These are phyloP conservation scores for Harpagifer antarcticus DNA, from an alignment of 2,797 vertebrate species.

Conservation along the genomic window DNA sequence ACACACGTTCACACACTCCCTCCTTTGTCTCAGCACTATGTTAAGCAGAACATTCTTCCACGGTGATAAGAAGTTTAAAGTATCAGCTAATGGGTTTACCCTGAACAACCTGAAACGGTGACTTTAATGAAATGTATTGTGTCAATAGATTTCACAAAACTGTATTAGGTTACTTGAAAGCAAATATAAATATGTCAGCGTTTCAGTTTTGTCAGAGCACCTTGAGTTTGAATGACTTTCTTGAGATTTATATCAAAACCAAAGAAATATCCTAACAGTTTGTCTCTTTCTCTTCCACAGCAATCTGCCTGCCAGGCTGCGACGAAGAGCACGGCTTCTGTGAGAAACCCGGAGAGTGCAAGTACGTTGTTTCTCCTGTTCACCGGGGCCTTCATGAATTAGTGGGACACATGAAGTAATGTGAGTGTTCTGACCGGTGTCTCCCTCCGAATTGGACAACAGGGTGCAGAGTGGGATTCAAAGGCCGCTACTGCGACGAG, in stretches of 20 bases:
- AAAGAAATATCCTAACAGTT: slow-evolving; percentile 14
- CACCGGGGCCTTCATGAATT: slow-evolving; percentile 39
- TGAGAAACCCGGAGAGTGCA: slow-evolving; percentile 97
- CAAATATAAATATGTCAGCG: too few species aligned
- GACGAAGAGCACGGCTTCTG: slow-evolving; percentile 96
- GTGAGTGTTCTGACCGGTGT: slow-evolving; percentile 67
- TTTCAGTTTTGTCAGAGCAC: not conserved
- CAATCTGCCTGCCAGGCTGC: slow-evolving; percentile 96
- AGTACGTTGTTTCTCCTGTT: slow-evolving; percentile 84
- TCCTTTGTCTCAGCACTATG: slow-evolving; percentile 82
- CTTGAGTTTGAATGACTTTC: slow-evolving; percentile 69
- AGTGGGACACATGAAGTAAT: slow-evolving; percentile 43
- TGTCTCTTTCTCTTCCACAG: slow-evolving; percentile 72
- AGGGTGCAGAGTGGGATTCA: slow-evolving; percentile 98
- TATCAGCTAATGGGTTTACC: slow-evolving; percentile 70
- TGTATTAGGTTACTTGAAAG: too few species aligned
- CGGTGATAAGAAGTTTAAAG: slow-evolving; percentile 81
- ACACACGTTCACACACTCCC: slow-evolving; percentile 65
- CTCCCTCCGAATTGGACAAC: slow-evolving; percentile 70
- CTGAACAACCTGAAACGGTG: too few species aligned
- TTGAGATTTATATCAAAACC: slow-evolving; percentile 45
- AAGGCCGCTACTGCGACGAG: slow-evolving; percentile 96
- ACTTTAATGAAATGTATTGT: too few species aligned
- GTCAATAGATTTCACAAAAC: too few species aligned
- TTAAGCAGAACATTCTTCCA: slow-evolving; percentile 90